Evolutionary conservation across 2,888 invertebrate genomes (phyloP), one percentile per base, ranked within the genome.

Genomic region (Harpalus rufipes): DNA sequence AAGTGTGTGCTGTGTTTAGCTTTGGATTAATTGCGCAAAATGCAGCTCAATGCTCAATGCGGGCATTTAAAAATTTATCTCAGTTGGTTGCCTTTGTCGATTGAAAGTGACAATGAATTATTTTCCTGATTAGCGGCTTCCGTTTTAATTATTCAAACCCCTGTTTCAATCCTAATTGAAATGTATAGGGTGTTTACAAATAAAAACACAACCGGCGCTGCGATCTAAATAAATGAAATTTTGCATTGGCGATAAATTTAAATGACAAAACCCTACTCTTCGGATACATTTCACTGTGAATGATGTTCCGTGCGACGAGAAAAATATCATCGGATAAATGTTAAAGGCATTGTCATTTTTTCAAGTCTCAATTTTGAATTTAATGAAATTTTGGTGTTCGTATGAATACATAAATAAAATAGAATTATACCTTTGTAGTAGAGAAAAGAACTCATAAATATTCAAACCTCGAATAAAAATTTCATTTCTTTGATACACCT

Each of bases 51-150:
- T 76, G 10, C 44, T 76, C 76, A 44, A 76, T 56, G 56, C 76
- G 76, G 76, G 76, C 76, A 18, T 59, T 59, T 39, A 58, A 61
- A 76, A 21, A 59, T 83, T 83, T 59, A 61, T 76, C 44, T 76
- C 72, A 51, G 83, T 82, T 74, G 39, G 76, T 59, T 41, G 32
- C 41, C 74, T 63, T 61, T 74, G 83, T 83, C 83, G 76, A 83
- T 83, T 76, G 83, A 83, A 76, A 83, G 83, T 61, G 83, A 83
- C 83, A 83, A 83, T 83, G 76, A 83, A 83, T 83, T 83, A 83
- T 83, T 83, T 83, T 83, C 74, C 76, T 74, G 76, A 83, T 83
- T 83, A 83, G 83, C 76, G 83, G 76, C 83, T 83, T 83, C 44
- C 83, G 83, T 41, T 76, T 83, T 83, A 83, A 83, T 83, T 76